Base-by-base conservation (phyloP, 2,113 vertebrate species). In the Salvelinus alpinus region DNA sequence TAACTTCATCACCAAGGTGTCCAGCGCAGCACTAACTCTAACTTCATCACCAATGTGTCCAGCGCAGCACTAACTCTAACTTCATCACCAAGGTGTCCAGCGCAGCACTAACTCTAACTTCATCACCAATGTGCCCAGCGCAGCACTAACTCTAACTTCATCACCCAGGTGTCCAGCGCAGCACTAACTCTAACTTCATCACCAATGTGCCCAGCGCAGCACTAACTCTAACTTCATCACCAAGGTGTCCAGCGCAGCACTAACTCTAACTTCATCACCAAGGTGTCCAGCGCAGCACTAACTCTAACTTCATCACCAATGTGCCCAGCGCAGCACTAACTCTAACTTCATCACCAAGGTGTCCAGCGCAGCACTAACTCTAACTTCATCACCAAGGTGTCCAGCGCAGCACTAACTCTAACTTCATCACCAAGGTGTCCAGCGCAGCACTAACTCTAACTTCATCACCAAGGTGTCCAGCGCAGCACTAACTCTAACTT, bases 61-160 rank as follows among this genome's bases (percentile, higher is more conserved):
- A 20, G 67, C 20, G 18, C n/a, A 11, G 67, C 67, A 25, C 12
- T 70, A 48, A 71, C 70, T 44, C 70, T 22, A 57, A 70, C 54
- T 71, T 14, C 31, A 34, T 34, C 31, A 34, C 31, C 31, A 6
- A 24, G 1, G 24, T 24, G 24, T 24, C 24, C 24, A 24, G 24
- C 24, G 24, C 24, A 24, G 24, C 24, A 24, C 24, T 24, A 24
- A 24, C 1, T 24, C 24, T 24, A 24, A 24, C 24, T 24, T 24
- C 14, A 57, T 51, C 69, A 51, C 18, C 22, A 48, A 25, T 0
- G 34, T 47, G 31, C 8, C 67, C 34, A 20, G 67, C 31, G 18
- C n/a, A 11, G 67, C 67, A 25, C 12, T 70, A 48, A 71, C 70
- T 44, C 70, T 22, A 57, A 70, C 54, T 71, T 14, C 31, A 34